These are phyloP conservation scores for Nannobrachium achirus DNA, from an alignment of 2,113 vertebrate species.

Conservation along the genomic window DNA sequence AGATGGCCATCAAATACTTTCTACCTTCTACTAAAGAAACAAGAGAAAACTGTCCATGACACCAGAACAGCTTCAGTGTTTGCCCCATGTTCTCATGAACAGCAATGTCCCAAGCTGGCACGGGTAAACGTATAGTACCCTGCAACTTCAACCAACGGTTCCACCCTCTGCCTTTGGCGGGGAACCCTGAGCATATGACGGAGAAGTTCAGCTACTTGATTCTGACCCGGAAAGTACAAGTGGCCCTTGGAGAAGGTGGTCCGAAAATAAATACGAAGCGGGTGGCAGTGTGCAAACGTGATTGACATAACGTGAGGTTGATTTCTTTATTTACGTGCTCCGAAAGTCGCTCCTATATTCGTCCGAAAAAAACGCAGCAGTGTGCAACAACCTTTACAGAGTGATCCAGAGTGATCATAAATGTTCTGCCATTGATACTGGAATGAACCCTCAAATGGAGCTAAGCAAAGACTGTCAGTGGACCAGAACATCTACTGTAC, in stretches of 20 bases:
- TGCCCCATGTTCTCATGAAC: slow-evolving; percentile 87
- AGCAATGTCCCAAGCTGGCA: slow-evolving; percentile 83
- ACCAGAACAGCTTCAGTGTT: slow-evolving; percentile 80
- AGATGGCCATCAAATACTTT: slow-evolving; percentile 86
- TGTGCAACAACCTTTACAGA: slow-evolving; percentile 75
- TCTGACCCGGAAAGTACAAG: slow-evolving; percentile 59
- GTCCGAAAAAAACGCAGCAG: slow-evolving; percentile 80
- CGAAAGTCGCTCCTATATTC: slow-evolving; percentile 82
- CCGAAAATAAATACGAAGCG: slow-evolving; percentile 75
- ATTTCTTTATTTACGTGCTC: too few species aligned
- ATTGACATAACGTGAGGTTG: too few species aligned
- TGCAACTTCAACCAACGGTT: slow-evolving; percentile 88
- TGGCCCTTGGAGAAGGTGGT: slow-evolving; percentile 43
- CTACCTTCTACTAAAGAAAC: slow-evolving; percentile 79
- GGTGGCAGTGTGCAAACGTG: too few species aligned
- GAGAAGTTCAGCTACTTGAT: slow-evolving; percentile 89
- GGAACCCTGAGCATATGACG: slow-evolving; percentile 66
- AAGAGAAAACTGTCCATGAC: slow-evolving; percentile 77
- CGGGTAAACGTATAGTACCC: slow-evolving; percentile 60
- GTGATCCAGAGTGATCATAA: slow-evolving; percentile 42
- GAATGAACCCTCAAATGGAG: background rate
- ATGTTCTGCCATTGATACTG: background rate
- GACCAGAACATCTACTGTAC: too few species aligned
- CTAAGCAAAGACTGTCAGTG: too few species aligned
- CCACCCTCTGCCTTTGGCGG: slow-evolving; percentile 76